These are phyloP conservation scores for Eulemur rufifrons DNA, from an alignment of 2,113 vertebrate species.

Conservation along the genomic window DNA sequence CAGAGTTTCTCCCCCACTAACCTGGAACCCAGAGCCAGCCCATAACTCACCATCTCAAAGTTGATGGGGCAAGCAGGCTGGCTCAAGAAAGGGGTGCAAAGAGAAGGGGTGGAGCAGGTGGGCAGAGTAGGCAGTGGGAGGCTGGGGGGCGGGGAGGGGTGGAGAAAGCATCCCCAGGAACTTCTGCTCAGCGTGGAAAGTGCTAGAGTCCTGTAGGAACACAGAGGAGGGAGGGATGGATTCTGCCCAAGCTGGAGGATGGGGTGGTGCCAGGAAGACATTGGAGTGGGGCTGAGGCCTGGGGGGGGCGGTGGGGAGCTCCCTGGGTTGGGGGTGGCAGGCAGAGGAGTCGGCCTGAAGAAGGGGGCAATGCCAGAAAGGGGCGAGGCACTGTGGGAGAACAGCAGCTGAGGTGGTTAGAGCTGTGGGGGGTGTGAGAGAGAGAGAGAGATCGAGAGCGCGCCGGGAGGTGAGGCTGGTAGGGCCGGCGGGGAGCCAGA, in stretches of 20 bases:
- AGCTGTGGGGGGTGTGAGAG: no score
- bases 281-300: neutral
- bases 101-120: neutral
- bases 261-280: neutral
- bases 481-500: no score
- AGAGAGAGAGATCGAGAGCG: no score
- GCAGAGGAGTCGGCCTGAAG: neutral
- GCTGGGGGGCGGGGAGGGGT: no score
- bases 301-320: neutral
- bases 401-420: neutral
- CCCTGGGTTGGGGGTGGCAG: neutral
- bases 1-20: neutral
- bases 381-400: neutral
- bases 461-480: no score
- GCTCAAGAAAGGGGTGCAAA: neutral
- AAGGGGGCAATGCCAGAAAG: neutral
- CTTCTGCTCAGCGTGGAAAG: neutral
- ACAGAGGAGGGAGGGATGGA: neutral
- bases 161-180: neutral
- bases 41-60: neutral
- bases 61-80: neutral
- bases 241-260: neutral
- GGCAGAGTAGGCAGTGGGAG: neutral
- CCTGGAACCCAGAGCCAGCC: neutral
- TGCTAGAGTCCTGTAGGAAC: neutral